Evolutionary conservation across 2,797 vertebrate species (phyloP), one percentile per base, ranked within the genome.

Genomic region (Leptoclinus maculatus): DNA sequence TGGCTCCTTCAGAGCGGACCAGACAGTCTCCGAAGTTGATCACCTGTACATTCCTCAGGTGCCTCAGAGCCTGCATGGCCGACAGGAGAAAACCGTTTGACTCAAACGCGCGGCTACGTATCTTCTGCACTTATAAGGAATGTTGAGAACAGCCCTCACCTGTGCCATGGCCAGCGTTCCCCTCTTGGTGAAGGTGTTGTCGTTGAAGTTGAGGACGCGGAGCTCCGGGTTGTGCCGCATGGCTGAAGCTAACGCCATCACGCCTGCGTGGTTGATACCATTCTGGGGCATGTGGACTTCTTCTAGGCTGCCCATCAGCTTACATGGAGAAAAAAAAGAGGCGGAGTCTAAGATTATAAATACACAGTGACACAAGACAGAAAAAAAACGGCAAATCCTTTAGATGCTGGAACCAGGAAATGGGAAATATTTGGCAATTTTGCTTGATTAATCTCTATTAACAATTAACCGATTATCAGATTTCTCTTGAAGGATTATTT

Each of bases 231-330:
- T 99, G 78, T 96, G 93, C 71, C 95, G 93, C 76, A 99, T 94
- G 12, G 98, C 97, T 45, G 95, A 94, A 39, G 98, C 98, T 47
- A 99, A 88, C 0, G 97, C 97, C 0, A 93, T 96, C 89, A 99
- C 95, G 1, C 98, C 98, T 0, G 94, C 84, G 66, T 98, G 94
- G 88, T 97, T 98, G 88, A 99, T 99, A 32, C 98, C 98, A 17
- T 99, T 99, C 92, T 99, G 98, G 1, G 98, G 98, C 97, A 99
- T 96, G 87, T 99, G 97, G 51, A 99, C 95, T 83, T 99, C 98
- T 92, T 98, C 96, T 82, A 99, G 91, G 66, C 97, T 99, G 34
- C 98, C 97, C 4, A 99, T 96, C 85, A 96, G 68, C 98, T 99
- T 23, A 23, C 1, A 58, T 14, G 7, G 21, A 0, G 5, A 7